Evolutionary conservation across 2,888 invertebrate species (phyloP).

Genomic region (Linyphia triangularis): DNA sequence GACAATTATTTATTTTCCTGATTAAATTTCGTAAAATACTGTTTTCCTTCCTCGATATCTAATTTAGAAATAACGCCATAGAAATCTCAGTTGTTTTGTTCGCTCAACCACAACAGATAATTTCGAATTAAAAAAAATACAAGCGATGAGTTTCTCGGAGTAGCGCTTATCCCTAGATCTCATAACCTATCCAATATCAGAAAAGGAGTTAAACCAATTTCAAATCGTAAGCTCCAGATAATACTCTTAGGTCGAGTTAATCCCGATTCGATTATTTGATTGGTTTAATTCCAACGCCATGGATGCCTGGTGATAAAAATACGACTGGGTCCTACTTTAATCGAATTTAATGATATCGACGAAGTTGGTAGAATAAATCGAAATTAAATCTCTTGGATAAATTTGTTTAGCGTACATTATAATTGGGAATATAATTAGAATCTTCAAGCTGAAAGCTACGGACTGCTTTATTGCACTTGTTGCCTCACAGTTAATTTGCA

Average conservation of each 20-base stretch:
- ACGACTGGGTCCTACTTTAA: background rate
- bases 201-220: background rate
- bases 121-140: background rate
- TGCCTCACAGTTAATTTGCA: no score
- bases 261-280: background rate
- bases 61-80: no score
- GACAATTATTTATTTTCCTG: no score
- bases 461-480: no score
- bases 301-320: background rate
- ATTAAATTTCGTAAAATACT: no score
- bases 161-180: background rate
- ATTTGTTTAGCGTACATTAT: no score
- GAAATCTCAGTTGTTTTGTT: no score
- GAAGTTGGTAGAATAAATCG: background rate
- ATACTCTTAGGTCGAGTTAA: background rate
- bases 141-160: background rate
- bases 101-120: background rate
- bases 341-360: background rate
- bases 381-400: no score
- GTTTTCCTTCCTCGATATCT: no score
- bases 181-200: background rate
- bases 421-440: no score
- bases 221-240: slow-evolving; percentile 3
- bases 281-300: background rate
- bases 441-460: no score